Evolutionary conservation across 1,140 invertebrate species (phyloP).

Genomic region (Anagrus nilaparvatae): DNA sequence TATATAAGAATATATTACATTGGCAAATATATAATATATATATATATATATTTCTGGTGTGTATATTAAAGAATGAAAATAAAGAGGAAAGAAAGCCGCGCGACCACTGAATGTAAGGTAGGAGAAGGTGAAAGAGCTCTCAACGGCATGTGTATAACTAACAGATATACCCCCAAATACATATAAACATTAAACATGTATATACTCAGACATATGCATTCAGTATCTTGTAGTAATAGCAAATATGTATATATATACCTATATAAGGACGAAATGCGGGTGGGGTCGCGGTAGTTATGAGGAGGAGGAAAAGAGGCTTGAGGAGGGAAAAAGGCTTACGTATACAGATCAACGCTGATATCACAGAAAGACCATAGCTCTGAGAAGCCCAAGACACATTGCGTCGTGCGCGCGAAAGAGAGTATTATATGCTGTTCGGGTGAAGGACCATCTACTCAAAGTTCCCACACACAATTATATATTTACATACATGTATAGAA

Average conservation of each 20-base stretch:
- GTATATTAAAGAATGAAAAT: too few relatives aligned
- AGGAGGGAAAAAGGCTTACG: slow-evolving; percentile 1
- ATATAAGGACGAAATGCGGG: not conserved
- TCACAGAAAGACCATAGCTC: not conserved
- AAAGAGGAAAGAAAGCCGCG: not conserved
- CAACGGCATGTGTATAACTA: too few relatives aligned
- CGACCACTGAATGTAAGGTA: not conserved
- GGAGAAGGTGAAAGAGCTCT: not conserved
- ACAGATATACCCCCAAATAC: too few relatives aligned
- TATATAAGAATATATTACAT: too few relatives aligned
- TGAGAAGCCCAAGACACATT: slow-evolving; percentile 10
- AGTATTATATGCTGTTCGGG: too few relatives aligned
- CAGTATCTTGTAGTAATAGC: not conserved
- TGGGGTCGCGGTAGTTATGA: not conserved
- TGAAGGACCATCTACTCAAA: slow-evolving; percentile 19
- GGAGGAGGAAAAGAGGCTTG: not conserved
- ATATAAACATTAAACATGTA: too few relatives aligned
- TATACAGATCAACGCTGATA: not conserved
- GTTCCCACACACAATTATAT: too few relatives aligned
- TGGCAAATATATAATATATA: too few relatives aligned
- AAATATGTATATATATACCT: not conserved
- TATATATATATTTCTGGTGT: too few relatives aligned
- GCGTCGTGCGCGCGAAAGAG: not conserved
- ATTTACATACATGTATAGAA: too few relatives aligned
- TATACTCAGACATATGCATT: too few relatives aligned